A percentile compares a stretch with the other conserved stretches of the same genome.
Evolutionary conservation across 2,888 invertebrate species (phyloP).

Genomic region (Micoletzkya japonica): DNA sequence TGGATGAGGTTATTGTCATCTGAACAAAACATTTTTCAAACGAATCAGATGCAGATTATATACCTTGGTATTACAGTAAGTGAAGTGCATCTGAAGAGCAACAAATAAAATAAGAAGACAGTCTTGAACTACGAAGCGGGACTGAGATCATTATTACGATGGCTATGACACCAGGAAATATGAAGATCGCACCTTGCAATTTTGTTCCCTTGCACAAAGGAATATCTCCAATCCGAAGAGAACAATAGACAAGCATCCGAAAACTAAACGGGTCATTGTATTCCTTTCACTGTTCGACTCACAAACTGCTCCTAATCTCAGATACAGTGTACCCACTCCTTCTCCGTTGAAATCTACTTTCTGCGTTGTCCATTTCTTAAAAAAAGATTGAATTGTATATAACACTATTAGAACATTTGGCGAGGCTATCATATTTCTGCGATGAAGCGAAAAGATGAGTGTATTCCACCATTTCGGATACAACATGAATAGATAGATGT

Average conservation of each 20-base stretch:
- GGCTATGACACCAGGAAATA: too few species aligned
- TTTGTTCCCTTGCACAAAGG: conserved; percentile 49
- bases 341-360: conserved; percentile 50
- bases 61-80: conserved; percentile 63
- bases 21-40: conserved; percentile 33
- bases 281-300: conserved; percentile 25
- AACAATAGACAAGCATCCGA: conserved; percentile 59
- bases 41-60: background rate
- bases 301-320: conserved; percentile 59
- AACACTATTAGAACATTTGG: conserved; percentile 4
- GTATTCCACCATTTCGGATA: conserved; percentile 51
- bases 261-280: conserved; percentile 43
- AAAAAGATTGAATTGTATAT: conserved; percentile 5
- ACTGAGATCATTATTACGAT: conserved; percentile 12
- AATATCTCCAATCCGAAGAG: conserved; percentile 61
- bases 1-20: conserved; percentile 51
- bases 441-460: conserved; percentile 29
- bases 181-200: conserved; percentile 37
- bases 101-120: conserved; percentile 55
- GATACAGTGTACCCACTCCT: conserved; percentile 57
- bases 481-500: conserved; percentile 58
- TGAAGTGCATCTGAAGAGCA: conserved; percentile 63
- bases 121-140: conserved; percentile 51
- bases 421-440: conserved; percentile 18
- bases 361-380: conserved; percentile 42